Base-by-base conservation (phyloP, 2,888 invertebrate genomes). In the Drosophila barbarae region DNA sequence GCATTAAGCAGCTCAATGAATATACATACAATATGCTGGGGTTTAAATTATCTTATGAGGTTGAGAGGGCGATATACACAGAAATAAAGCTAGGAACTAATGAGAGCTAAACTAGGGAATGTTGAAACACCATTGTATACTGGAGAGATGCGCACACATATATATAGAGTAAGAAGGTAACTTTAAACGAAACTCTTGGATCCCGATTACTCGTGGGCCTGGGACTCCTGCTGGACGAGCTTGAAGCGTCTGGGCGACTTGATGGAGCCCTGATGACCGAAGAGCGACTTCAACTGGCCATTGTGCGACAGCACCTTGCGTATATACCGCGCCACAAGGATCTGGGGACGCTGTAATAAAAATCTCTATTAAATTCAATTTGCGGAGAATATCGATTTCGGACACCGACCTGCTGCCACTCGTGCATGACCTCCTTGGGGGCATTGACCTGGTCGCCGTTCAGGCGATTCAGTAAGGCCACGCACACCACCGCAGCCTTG, bases 401-500 rank as follows among this genome's bases (percentile, higher is more conserved):
- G 5, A 12, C n/a, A 18, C 53, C 28, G 23, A 67, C 67, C 65
- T 93, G 92, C 88, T 98, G 97, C 95, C 96, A 98, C 87, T 96
- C 96, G 86, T 96, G 93, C 87, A 98, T 89, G 0, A 96, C 95
- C 89, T 97, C 96, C 87, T 96, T 96, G 10, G 96, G 95, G 9
- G 96, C 93, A 76, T 94, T 91, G 0, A 97, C 95, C 93, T 98
- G 98, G 90, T 99, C 99, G 26, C 97, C 96, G 87, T 96, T 94
- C 41, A 98, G 92, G 71, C 99, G 92, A 90, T 99, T 97, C 53
- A 99, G 91, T 34, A 99, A 90, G 0, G 98, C 94, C 53, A 98
- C 98, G 88, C 98, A 99, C 28, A 98, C 92, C 35, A 98, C 95
- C n/a, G 96, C 97, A 1, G 97, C 95, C 88, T 94, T 94, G 75